Conservation (phyloP, 2,797 vertebrate genomes). For the Brachymystax lenok region DNA sequence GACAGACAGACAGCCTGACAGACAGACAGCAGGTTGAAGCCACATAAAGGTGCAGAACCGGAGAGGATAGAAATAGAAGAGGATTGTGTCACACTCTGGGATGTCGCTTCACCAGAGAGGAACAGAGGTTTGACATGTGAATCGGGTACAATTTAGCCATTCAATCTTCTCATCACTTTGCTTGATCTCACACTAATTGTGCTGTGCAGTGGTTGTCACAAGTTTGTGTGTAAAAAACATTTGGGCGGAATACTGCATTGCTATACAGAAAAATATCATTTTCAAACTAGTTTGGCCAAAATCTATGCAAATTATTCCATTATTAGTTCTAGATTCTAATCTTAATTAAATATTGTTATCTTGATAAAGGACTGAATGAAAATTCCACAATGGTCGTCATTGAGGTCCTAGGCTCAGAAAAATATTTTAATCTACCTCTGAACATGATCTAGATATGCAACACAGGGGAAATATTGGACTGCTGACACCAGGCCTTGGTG, state of each 20-base stretch:
- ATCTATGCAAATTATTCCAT: slow-evolving; percentile 60
- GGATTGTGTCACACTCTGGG: background rate
- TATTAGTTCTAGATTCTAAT: slow-evolving; percentile 62
- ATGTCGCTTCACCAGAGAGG: background rate
- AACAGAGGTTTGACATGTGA: slow-evolving; percentile 16
- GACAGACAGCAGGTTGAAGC: background rate
- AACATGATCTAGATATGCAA: slow-evolving; percentile 24
- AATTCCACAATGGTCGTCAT: slow-evolving; percentile 1
- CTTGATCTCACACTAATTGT: slow-evolving; percentile 59
- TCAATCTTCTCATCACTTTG: slow-evolving; percentile 42
- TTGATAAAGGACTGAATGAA: slow-evolving; percentile 17
- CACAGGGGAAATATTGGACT: background rate
- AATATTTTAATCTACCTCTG: slow-evolving; percentile 7
- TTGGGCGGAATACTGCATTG: slow-evolving; percentile 51
- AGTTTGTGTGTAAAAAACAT: slow-evolving; percentile 49
- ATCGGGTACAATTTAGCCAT: slow-evolving; percentile 25
- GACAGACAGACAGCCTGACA: background rate
- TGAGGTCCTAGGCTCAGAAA: background rate
- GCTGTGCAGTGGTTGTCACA: slow-evolving; percentile 45
- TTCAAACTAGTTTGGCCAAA: slow-evolving; percentile 38
- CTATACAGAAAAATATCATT: slow-evolving; percentile 64
- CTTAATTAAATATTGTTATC: slow-evolving; percentile 61
- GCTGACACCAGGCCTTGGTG: background rate
- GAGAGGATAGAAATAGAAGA: background rate
- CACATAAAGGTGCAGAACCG: background rate